Evolutionary conservation across 2,888 invertebrate genomes (phyloP).

Genomic region (Cantharis rufa): DNA sequence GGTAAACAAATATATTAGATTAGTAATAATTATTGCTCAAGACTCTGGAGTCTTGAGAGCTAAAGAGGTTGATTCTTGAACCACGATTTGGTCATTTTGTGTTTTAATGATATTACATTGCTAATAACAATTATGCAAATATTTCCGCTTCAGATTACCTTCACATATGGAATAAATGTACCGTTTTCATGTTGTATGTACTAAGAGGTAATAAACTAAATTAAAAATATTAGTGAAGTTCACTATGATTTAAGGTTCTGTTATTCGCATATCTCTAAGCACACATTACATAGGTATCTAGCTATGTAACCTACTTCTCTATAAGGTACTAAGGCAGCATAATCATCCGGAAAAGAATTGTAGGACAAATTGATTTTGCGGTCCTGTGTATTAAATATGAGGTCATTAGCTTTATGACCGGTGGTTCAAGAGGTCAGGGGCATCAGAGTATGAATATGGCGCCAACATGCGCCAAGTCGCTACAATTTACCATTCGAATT

Average conservation of each 20-base stretch:
- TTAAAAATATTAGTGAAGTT: conserved; percentile 23
- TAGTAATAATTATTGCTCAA: not conserved
- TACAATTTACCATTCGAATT: not conserved
- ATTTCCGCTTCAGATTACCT: not conserved
- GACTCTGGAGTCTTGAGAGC: not conserved
- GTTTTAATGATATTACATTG: conserved; percentile 1
- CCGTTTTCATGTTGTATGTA: conserved; percentile 32
- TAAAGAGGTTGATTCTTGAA: not conserved
- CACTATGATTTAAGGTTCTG: conserved; percentile 22
- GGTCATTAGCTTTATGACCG: conserved; percentile 45
- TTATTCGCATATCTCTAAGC: conserved; percentile 38
- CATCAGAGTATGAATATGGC: conserved; percentile 32
- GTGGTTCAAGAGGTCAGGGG: conserved; percentile 43
- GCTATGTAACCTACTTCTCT: conserved; percentile 44
- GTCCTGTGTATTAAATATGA: conserved; percentile 34
- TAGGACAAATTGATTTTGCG: conserved; percentile 41
- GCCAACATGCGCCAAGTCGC: conserved; percentile 34
- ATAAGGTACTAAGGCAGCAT: conserved; percentile 38
- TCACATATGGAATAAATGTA: conserved; percentile 14
- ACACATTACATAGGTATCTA: conserved; percentile 43
- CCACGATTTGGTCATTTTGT: not conserved
- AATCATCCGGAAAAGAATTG: conserved; percentile 31
- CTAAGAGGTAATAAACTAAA: conserved; percentile 26
- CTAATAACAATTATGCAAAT: not conserved
- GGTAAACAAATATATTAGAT: not conserved